These are phyloP conservation scores for Liparis tanakae DNA, from an alignment of 2,797 vertebrate genomes.

Conservation along the genomic window DNA sequence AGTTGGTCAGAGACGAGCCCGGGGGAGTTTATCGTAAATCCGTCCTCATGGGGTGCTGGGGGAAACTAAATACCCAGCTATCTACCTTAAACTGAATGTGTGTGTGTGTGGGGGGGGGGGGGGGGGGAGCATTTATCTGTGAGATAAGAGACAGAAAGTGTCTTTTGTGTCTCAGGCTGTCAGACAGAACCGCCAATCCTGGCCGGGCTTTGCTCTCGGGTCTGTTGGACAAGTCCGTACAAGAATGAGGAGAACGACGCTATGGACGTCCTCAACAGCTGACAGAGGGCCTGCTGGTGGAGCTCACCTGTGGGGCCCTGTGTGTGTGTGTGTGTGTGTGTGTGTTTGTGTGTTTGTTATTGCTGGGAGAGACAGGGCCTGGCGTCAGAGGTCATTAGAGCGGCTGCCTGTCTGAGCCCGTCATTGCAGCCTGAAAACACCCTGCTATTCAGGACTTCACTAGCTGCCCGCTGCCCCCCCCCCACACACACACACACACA, in stretches of 20 bases:
- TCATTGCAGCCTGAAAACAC: constrained; percentile 83
- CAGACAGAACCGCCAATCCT: constrained; percentile 33
- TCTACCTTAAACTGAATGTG: constrained; percentile 69
- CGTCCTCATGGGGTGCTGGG: constrained; percentile 62
- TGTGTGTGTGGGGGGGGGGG: not conserved
- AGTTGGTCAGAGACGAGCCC: constrained; percentile 73
- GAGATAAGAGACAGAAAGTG: constrained; percentile 70
- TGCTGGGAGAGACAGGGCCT: constrained; percentile 79
- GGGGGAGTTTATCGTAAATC: constrained; percentile 80
- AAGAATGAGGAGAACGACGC: constrained; percentile 46
- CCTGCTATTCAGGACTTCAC: constrained; percentile 78
- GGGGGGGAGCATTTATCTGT: constrained; percentile 57
- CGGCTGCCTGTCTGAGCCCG: constrained; percentile 85
- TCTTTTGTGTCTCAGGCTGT: constrained; percentile 59
- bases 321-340: constrained; percentile 50
- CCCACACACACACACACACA: not conserved
- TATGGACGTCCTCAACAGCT: constrained; percentile 67
- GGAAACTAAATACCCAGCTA: constrained; percentile 67
- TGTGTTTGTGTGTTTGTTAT: constrained; percentile 71
- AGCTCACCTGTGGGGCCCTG: constrained; percentile 76
- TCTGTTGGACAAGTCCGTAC: constrained; percentile 49
- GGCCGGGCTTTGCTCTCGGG: constrained; percentile 28
- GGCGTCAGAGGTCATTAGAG: constrained; percentile 86
- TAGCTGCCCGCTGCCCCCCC: constrained; percentile 61
- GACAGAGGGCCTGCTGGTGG: constrained; percentile 69